Base-by-base conservation (phyloP, 2,113 vertebrate genomes). In the Nanger granti region DNA sequence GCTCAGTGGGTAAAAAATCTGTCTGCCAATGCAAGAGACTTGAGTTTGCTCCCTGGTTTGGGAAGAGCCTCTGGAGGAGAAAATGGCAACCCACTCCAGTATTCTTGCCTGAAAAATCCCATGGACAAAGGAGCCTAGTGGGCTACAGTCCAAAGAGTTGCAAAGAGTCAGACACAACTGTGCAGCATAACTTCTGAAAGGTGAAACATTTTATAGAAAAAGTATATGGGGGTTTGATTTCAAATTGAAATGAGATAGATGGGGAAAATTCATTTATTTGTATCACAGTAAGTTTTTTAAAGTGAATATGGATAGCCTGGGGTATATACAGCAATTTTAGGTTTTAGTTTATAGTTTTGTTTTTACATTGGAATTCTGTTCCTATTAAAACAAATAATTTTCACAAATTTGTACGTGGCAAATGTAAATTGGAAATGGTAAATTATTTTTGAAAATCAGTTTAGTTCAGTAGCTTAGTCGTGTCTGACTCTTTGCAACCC, bases 401-500 rank as follows among this genome's bases (percentile, higher is more conserved):
- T 97, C 17, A 82, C 29, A 93, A 34, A 34, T 82, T 54, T 80
- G 31, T 69, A 37, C 4, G 26, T 85, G 62, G 4, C 24, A 95
- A 64, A 66, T 73, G 79, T 83, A 93, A 83, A 87, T 89, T 55
- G 9, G 52, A 96, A 76, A 73, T 69, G 18, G 3, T 24, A 89
- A 62, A 95, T 47, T 87, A 89, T 18, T 88, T 96, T 95, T 84
- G 41, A 89, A 92, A 96, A 89, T 87, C n/a, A 73, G 10, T 73
- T 73, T n/a, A 37, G 66, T 73, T 73, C 66, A 73, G 66, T 73
- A 37, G 66, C 20, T 37, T 24, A 73, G 66, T 73, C 2, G 0
- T 73, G 20, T 37, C 66, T 73, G n/a, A 73, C n/a, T 73, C n/a
- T 73, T 12, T 37, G 20, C 66, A 20, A 11, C 9, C 18, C 20